Evolutionary conservation across 2,888 invertebrate species (phyloP).

Genomic region (Cremastinae sp.): DNA sequence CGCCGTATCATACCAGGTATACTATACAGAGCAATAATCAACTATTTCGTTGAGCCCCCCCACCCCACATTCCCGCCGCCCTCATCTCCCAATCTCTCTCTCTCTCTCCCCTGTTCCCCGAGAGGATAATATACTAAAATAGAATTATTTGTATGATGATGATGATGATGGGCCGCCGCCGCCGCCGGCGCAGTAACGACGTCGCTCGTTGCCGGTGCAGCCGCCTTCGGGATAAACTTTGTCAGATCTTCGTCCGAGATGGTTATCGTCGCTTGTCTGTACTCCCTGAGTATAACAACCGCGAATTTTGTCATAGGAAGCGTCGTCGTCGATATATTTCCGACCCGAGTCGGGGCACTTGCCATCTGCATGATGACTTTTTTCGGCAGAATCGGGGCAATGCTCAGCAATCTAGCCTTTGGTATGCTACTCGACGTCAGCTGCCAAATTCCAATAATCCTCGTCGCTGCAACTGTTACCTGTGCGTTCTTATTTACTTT

Average conservation of each 20-base stretch:
- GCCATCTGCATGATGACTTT: slow-evolving; percentile 85
- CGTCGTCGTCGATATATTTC: slow-evolving; percentile 79
- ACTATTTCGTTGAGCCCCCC: too few relatives aligned
- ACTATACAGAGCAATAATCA: slow-evolving; percentile 5
- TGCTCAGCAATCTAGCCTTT: slow-evolving; percentile 85
- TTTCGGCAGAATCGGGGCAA: slow-evolving; percentile 85
- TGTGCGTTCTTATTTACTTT: slow-evolving; percentile 77
- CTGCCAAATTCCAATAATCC: slow-evolving; percentile 85
- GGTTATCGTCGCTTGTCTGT: slow-evolving; percentile 82
- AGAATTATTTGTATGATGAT: too few relatives aligned
- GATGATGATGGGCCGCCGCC: too few relatives aligned
- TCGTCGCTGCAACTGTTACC: slow-evolving; percentile 83
- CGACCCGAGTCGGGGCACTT: slow-evolving; percentile 82
- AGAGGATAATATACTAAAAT: too few relatives aligned
- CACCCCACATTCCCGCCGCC: too few relatives aligned
- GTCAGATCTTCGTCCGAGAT: slow-evolving; percentile 83
- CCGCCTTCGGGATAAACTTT: slow-evolving; percentile 84
- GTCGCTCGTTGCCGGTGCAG: slow-evolving; percentile 82
- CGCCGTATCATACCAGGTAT: slow-evolving; percentile 78
- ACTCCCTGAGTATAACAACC: slow-evolving; percentile 81
- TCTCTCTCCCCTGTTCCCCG: too few relatives aligned
- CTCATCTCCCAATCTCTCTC: too few relatives aligned
- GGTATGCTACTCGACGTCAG: slow-evolving; percentile 85
- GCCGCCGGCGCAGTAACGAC: slow-evolving; percentile 78
- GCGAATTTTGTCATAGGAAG: slow-evolving; percentile 80